A percentile compares a stretch with the other conserved stretches of the same genome.
phyloP scores from a whole-genome alignment of 2,113 vertebrate species.

The Limanda limanda region DNA sequence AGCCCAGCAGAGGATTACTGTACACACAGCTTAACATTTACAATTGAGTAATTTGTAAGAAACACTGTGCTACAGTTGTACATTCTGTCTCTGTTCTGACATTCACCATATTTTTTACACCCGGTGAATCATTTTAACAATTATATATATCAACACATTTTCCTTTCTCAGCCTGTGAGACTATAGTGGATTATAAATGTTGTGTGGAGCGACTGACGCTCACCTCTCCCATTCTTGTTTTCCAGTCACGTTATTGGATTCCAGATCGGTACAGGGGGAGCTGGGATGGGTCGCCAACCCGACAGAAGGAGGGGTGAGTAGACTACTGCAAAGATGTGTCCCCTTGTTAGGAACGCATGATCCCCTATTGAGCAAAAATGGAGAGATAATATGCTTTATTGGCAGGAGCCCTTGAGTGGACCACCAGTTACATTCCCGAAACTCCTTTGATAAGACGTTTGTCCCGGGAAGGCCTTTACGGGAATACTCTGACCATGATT shows the following conservation, averaged over 20 bases:
- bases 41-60: background rate
- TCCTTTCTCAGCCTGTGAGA: background rate
- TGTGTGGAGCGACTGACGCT: constrained; percentile 30
- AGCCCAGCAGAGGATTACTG: constrained; percentile 21
- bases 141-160: background rate
- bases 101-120: constrained; percentile 6
- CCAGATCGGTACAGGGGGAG: constrained; percentile 95
- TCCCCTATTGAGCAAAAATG: constrained; percentile 47
- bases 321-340: constrained; percentile 53
- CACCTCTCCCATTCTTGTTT: constrained; percentile 74
- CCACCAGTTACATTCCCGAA: constrained; percentile 49
- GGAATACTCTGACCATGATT: constrained; percentile 53
- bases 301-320: constrained; percentile 98
- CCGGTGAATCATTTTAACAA: constrained; percentile 11
- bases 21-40: background rate
- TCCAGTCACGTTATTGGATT: constrained; percentile 97
- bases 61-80: constrained; percentile 6
- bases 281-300: constrained; percentile 98
- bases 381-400: constrained; percentile 67
- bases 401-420: constrained; percentile 41
- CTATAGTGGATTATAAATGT: constrained; percentile 20
- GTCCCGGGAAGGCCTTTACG: constrained; percentile 39
- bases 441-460: constrained; percentile 48
- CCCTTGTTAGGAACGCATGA: constrained; percentile 62
- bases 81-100: too few species aligned